A percentile compares a stretch with the other conserved stretches of the same genome.
Evolutionary conservation across 2,797 vertebrate species (phyloP).

Genomic region (Bradypodion ventrale): DNA sequence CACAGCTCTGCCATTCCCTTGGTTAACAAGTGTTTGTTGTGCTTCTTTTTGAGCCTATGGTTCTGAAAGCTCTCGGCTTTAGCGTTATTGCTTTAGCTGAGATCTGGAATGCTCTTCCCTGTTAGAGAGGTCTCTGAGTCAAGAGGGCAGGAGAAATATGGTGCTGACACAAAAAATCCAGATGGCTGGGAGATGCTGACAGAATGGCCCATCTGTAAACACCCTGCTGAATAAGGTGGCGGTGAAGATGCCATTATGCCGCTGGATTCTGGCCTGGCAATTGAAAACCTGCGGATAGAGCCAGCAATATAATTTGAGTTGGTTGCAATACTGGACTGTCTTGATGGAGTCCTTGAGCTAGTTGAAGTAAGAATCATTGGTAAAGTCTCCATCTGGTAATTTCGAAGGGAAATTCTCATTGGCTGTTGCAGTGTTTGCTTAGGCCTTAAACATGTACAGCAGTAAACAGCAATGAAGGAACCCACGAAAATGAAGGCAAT

Average conservation of each 20-base stretch:
- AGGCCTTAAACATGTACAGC: conserved; percentile 94
- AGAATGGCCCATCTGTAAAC: conserved; percentile 73
- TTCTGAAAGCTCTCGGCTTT: neutral
- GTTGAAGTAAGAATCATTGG: conserved; percentile 93
- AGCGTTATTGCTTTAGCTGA: conserved; percentile 85
- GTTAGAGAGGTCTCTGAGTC: conserved; percentile 84
- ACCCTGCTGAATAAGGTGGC: conserved; percentile 81
- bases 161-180: conserved; percentile 87
- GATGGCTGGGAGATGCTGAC: conserved; percentile 76
- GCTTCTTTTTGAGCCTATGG: rapidly evolving
- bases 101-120: conserved; percentile 88
- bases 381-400: conserved; percentile 94
- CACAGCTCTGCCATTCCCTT: too few species aligned
- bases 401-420: conserved; percentile 91
- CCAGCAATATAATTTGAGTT: conserved; percentile 89
- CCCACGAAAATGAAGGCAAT: conserved; percentile 95
- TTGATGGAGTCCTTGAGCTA: conserved; percentile 86
- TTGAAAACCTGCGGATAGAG: conserved; percentile 87
- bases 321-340: conserved; percentile 94
- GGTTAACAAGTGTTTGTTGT: neutral
- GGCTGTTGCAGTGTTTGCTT: conserved; percentile 91
- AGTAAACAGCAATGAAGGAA: conserved; percentile 93
- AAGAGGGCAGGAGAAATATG: conserved; percentile 88
- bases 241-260: conserved; percentile 76
- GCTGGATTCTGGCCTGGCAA: conserved; percentile 78